Evolutionary conservation across 2,113 vertebrate genomes (phyloP), one percentile per base, ranked within the genome.

Genomic region (Microtus ochrogaster): DNA sequence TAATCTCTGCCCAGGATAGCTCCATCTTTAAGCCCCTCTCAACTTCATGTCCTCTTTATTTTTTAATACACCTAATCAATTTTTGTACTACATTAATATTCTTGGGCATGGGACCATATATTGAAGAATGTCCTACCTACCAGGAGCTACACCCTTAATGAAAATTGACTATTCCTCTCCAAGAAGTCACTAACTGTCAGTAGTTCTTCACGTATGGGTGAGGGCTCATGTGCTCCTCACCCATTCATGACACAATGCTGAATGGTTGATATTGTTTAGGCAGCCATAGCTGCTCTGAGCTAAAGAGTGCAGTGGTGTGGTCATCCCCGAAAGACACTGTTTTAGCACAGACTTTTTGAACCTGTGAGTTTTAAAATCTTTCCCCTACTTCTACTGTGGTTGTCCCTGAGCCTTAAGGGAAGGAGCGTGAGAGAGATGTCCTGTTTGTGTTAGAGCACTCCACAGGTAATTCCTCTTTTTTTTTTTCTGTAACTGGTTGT

Each of bases 161-260:
- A 39, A 41, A 83, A 41, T 41, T 41, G 36, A 83, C 22, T 63
- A 24, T 63, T 41, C 33, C 13, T 83, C 55, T 63, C n/a, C 13
- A n/a, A 26, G 13, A 2, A 41, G n/a, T 58, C 55, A 63, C 58
- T 47, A 61, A 61, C 52, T 83, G n/a, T 83, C 47, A 49, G 47
- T 41, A 28, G 24, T 41, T 61, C 24, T 41, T 28, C 24, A 26
- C 3, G 6, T 28, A 16, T 0, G 0, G 36, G 5, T 26, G 0
- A 61, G 9, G 11, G n/a, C 22, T 28, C n/a, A 28, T 4, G n/a
- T 61, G 5, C 7, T 14, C 13, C n/a, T 77, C 24, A 8, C 24
- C n/a, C 2, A 39, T 63, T 0, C 55, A 63, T 10, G 24, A 26
- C 39, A n/a, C 1, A 41, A 41, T 63, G 24, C 12, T 41, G 6